phyloP scores from a whole-genome alignment of 2,113 vertebrate genomes.

The human region DNA sequence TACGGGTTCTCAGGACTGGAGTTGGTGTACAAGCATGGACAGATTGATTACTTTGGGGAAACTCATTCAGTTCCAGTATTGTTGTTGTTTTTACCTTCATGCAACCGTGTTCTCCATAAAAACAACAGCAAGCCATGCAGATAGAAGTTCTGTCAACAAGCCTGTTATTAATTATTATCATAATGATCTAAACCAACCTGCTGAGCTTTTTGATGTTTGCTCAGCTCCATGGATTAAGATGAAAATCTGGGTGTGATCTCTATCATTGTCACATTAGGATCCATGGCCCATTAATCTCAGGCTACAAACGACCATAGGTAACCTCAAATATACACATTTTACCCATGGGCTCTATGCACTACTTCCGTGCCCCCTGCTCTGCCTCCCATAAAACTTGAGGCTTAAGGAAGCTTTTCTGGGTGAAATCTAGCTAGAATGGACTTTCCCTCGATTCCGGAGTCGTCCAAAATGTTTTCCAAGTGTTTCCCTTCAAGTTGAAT shows the following conservation, averaged over 20 bases:
- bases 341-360: not conserved
- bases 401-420: not conserved
- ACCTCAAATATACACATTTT: conserved; percentile 30
- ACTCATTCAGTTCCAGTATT: not conserved
- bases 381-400: not conserved
- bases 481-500: conserved; percentile 48
- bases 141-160: conserved; percentile 54
- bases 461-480: conserved; percentile 60
- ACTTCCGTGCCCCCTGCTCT: not conserved
- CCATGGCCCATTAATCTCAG: conserved; percentile 63
- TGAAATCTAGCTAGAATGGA: conserved; percentile 9
- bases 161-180: conserved; percentile 80
- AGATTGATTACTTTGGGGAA: not conserved
- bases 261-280: conserved; percentile 58
- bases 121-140: not conserved
- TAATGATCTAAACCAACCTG: conserved; percentile 78
- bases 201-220: conserved; percentile 77
- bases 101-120: conserved; percentile 4
- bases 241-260: conserved; percentile 75
- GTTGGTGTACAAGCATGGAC: not conserved
- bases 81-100: conserved; percentile 5
- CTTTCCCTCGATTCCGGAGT: not conserved
- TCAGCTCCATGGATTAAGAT: conserved; percentile 78
- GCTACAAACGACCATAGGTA: conserved; percentile 61
- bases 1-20: not conserved